These are phyloP conservation scores for Malurus leucopterus DNA, from an alignment of 2,797 vertebrate genomes.

Conservation along the genomic window DNA sequence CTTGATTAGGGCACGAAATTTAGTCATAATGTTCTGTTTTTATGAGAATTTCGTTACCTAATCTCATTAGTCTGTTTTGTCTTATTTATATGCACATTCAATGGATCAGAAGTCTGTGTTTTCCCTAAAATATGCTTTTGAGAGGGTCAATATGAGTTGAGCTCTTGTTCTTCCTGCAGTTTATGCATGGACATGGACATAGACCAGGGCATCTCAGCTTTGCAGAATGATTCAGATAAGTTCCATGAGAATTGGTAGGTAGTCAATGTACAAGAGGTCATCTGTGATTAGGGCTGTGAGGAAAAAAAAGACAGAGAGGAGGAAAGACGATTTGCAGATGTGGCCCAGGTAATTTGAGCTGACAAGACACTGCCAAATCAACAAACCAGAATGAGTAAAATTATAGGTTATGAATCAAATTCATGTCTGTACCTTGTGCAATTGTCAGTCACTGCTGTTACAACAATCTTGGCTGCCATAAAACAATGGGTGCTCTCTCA, in stretches of 20 bases:
- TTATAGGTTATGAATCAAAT: background rate
- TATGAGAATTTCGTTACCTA: background rate
- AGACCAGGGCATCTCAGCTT: background rate
- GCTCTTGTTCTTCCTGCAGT: background rate
- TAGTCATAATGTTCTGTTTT: background rate
- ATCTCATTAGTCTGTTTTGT: background rate
- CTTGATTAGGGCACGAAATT: background rate
- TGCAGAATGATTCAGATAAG: background rate
- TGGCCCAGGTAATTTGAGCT: background rate
- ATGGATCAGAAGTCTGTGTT: background rate
- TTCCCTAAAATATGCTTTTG: background rate
- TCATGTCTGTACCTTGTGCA: background rate
- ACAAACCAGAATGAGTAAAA: background rate
- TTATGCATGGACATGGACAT: background rate
- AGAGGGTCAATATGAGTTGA: background rate
- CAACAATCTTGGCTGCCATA: background rate
- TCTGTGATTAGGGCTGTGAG: background rate
- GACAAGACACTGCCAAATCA: background rate
- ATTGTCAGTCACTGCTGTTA: background rate
- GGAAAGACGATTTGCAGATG: background rate
- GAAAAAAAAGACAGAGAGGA: background rate
- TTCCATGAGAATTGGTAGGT: background rate
- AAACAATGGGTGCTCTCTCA: background rate
- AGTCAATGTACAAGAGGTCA: background rate
- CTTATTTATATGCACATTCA: background rate